Evolutionary conservation across 2,797 vertebrate genomes (phyloP).

Genomic region (Myoxocephalus aenaeus): DNA sequence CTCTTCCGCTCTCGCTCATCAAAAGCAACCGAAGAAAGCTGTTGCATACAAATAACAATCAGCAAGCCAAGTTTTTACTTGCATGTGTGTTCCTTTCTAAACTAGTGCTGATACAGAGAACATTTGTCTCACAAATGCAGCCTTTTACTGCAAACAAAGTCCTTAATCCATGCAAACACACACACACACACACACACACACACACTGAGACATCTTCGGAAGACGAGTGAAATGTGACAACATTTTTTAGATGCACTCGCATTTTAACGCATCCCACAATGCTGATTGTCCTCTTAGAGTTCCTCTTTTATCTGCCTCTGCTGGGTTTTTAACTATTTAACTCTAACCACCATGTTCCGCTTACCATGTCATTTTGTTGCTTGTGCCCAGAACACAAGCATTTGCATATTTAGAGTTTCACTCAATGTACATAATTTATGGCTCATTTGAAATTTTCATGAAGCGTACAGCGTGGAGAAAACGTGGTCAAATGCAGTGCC

Average conservation of each 20-base stretch:
- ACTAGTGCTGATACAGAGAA: slow-evolving; percentile 3
- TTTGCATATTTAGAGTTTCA: slow-evolving; percentile 48
- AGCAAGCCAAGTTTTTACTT: not conserved
- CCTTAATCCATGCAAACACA: slow-evolving; percentile 19
- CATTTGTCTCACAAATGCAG: slow-evolving; percentile 18
- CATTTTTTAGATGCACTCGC: slow-evolving; percentile 6
- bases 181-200: not conserved
- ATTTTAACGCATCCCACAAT: slow-evolving; percentile 2
- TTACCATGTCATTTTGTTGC: slow-evolving; percentile 27
- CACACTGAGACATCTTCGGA: not conserved
- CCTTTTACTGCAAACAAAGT: slow-evolving; percentile 22
- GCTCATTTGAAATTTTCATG: slow-evolving; percentile 61
- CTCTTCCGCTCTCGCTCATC: not conserved
- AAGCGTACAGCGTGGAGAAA: slow-evolving; percentile 15
- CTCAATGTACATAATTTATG: slow-evolving; percentile 63
- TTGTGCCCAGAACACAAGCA: slow-evolving; percentile 12
- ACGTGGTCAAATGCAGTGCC: slow-evolving; percentile 6
- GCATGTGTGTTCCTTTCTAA: not conserved
- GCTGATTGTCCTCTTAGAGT: slow-evolving; percentile 5
- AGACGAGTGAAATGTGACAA: slow-evolving; percentile 18
- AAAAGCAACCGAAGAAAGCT: not conserved
- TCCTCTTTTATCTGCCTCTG: slow-evolving; percentile 17
- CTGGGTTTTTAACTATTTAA: not conserved
- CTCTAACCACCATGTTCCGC: slow-evolving; percentile 12
- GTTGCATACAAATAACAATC: not conserved